These are phyloP conservation scores for Drosophila subobscura DNA, from an alignment of 1,140 invertebrate genomes.

Conservation along the genomic window DNA sequence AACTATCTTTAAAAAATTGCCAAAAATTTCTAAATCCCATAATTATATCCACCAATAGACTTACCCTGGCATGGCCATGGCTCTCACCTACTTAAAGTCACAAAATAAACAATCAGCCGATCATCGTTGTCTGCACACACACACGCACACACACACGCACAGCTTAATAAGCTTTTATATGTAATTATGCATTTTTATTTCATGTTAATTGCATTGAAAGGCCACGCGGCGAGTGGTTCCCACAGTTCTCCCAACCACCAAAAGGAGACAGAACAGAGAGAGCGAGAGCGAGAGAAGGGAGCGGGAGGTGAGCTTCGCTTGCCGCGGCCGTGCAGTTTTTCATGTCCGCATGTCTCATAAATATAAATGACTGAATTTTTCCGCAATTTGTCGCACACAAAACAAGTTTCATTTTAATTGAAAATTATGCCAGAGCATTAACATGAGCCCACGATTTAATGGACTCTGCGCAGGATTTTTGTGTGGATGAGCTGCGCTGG, in stretches of 20 bases:
- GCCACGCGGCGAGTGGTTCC: slow-evolving; percentile 32
- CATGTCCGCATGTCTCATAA: slow-evolving; percentile 63
- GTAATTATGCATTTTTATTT: slow-evolving; percentile 75
- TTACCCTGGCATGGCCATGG: neutral
- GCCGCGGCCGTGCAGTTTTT: slow-evolving; percentile 53
- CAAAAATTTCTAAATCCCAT: no score
- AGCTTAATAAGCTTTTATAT: slow-evolving; percentile 61
- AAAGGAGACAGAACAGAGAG: slow-evolving; percentile 5
- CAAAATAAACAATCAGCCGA: slow-evolving; percentile 7
- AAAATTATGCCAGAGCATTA: slow-evolving; percentile 80
- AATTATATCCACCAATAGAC: neutral
- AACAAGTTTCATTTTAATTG: slow-evolving; percentile 82
- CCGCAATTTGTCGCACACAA: slow-evolving; percentile 76
- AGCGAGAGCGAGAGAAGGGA: slow-evolving; percentile 14
- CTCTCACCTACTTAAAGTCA: neutral
- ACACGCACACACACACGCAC: slow-evolving; percentile 41
- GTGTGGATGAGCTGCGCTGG: slow-evolving; percentile 1
- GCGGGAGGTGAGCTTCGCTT: neutral
- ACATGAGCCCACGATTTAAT: slow-evolving; percentile 60
- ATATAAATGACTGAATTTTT: slow-evolving; percentile 75
- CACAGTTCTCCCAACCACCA: slow-evolving; percentile 34
- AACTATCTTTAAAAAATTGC: no score
- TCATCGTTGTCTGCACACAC: slow-evolving; percentile 32
- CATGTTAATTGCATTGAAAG: slow-evolving; percentile 77
- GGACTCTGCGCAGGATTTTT: slow-evolving; percentile 23